phyloP scores from a whole-genome alignment of 2,113 vertebrate genomes.

The Neomonachus schauinslandi region DNA sequence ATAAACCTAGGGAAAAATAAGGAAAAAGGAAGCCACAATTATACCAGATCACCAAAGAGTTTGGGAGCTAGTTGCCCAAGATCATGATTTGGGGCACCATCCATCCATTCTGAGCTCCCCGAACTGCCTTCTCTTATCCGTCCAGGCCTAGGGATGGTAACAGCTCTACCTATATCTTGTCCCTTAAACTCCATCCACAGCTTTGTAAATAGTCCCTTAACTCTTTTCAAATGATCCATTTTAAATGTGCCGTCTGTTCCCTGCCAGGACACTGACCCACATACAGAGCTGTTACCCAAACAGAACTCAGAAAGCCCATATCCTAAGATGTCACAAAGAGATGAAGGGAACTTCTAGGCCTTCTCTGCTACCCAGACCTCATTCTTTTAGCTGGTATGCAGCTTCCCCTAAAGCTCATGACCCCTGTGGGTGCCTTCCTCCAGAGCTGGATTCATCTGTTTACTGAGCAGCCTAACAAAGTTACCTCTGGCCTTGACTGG shows the following conservation, averaged over 20 bases:
- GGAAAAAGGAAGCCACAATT: not conserved
- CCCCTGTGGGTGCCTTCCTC: not conserved
- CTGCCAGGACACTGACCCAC: not conserved
- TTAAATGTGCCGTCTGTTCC: not conserved
- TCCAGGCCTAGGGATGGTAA: not conserved
- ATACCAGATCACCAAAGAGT: not conserved
- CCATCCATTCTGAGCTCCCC: not conserved
- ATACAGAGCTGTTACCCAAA: not conserved
- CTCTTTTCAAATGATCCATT: not conserved
- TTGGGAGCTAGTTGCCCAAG: not conserved
- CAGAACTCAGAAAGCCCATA: slow-evolving; percentile 12
- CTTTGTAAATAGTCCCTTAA: not conserved
- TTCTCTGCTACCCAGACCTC: not conserved
- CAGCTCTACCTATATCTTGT: not conserved
- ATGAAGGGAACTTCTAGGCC: not conserved
- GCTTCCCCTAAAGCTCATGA: not conserved
- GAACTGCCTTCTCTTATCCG: not conserved
- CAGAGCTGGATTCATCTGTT: not conserved
- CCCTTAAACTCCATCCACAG: not conserved
- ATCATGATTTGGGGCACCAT: not conserved
- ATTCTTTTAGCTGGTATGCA: not conserved
- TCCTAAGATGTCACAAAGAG: not conserved
- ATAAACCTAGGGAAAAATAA: not conserved
- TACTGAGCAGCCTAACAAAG: not conserved
- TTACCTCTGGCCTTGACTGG: not conserved